These are phyloP conservation scores for Tychaedon coryphoeus DNA, from an alignment of 2,113 vertebrate genomes.

Conservation along the genomic window DNA sequence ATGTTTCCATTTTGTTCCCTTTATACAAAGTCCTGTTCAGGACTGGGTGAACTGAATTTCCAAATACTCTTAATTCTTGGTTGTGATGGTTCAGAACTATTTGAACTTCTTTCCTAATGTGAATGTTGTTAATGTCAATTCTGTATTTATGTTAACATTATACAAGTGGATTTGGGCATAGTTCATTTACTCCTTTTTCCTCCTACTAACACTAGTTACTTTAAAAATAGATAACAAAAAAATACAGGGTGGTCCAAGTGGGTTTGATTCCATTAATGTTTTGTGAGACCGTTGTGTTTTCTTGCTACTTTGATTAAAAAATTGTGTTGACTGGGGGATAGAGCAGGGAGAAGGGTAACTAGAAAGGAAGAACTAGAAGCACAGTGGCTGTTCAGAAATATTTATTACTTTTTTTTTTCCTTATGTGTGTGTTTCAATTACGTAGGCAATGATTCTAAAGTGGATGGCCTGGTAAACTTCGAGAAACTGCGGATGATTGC, in stretches of 20 bases:
- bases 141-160: not conserved
- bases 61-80: not conserved
- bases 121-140: not conserved
- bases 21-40: not conserved
- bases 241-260: not conserved
- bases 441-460: slow-evolving; percentile 91
- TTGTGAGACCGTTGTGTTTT: not conserved
- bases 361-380: not conserved
- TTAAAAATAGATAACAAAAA: not conserved
- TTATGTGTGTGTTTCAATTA: not conserved
- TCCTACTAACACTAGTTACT: not conserved
- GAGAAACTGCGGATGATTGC: slow-evolving; percentile 98
- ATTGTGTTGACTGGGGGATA: not conserved
- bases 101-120: not conserved
- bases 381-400: not conserved
- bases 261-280: not conserved
- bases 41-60: not conserved
- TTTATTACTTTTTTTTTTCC: not conserved
- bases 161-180: not conserved
- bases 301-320: not conserved
- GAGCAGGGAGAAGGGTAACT: not conserved
- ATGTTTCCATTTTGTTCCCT: not conserved
- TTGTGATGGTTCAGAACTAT: not conserved
- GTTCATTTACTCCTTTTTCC: not conserved
- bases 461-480: slow-evolving; percentile 96